A percentile compares a stretch with the other conserved stretches of the same genome.
Evolutionary conservation across 2,888 invertebrate genomes (phyloP).

Genomic region (Lasioglossum vierecki): DNA sequence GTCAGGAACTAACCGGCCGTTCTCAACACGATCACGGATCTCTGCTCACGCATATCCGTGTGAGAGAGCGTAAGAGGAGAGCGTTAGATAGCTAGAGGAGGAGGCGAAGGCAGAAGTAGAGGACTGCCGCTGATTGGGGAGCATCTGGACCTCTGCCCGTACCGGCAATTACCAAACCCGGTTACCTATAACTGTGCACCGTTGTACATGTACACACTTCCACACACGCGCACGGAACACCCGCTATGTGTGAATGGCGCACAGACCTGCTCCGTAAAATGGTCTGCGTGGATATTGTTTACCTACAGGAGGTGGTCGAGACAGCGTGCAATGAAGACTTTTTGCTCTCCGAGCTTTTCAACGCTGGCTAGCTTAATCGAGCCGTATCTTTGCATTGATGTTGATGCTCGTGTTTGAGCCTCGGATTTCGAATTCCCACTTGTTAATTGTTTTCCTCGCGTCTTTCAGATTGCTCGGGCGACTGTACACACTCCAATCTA

Average conservation of each 20-base stretch:
- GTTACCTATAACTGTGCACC: constrained; percentile 73
- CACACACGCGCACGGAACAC: background rate
- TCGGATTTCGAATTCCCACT: background rate
- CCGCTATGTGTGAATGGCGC: background rate
- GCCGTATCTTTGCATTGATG: constrained; percentile 2
- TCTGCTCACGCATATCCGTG: constrained; percentile 64
- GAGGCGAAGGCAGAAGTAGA: constrained; percentile 58
- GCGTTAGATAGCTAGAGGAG: constrained; percentile 50
- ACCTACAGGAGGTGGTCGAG: background rate
- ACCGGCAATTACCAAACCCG: constrained; percentile 82
- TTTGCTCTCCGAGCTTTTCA: background rate
- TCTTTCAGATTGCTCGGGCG: background rate
- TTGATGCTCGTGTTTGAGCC: constrained; percentile 9
- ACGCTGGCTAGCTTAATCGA: background rate
- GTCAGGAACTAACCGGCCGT: constrained; percentile 82
- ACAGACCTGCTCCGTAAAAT: constrained; percentile 55
- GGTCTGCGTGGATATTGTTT: constrained; percentile 22
- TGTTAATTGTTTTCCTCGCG: background rate
- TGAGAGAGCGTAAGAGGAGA: constrained; percentile 57
- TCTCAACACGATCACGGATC: constrained; percentile 79
- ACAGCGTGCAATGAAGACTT: constrained; percentile 5
- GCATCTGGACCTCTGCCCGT: constrained; percentile 83
- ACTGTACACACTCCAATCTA: background rate
- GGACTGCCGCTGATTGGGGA: constrained; percentile 83
- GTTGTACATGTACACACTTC: constrained; percentile 25